These are phyloP conservation scores for Chrysochloris asiatica DNA, from an alignment of 2,113 vertebrate species.

Conservation along the genomic window DNA sequence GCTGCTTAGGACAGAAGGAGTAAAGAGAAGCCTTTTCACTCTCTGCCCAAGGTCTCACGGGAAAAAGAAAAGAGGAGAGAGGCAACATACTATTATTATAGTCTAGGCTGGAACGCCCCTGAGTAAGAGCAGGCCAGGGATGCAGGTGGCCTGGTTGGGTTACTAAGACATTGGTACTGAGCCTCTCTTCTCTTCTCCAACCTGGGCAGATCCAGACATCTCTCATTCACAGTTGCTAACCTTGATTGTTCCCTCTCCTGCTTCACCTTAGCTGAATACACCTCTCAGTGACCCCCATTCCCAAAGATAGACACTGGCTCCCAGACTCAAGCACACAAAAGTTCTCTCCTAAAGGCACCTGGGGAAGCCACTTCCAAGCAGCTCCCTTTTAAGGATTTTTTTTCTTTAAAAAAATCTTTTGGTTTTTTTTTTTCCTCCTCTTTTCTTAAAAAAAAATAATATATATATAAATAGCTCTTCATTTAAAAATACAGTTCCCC, in stretches of 20 bases:
- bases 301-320: constrained; percentile 79
- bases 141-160: background rate
- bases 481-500: constrained; percentile 87
- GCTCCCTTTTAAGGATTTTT: constrained; percentile 68
- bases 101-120: constrained; percentile 58
- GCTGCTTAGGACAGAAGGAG: constrained; percentile 55
- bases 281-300: constrained; percentile 39
- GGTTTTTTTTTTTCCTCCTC: constrained; percentile 73
- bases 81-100: constrained; percentile 46
- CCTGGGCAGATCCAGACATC: constrained; percentile 32
- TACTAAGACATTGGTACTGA: background rate
- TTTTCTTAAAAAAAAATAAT: constrained; percentile 80
- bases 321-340: constrained; percentile 76
- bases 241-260: constrained; percentile 49
- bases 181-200: background rate
- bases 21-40: constrained; percentile 29
- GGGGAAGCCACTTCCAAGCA: constrained; percentile 69
- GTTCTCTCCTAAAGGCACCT: constrained; percentile 86
- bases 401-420: constrained; percentile 75
- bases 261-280: constrained; percentile 43
- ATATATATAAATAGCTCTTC: constrained; percentile 88
- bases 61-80: constrained; percentile 31
- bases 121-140: constrained; percentile 49
- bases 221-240: constrained; percentile 74
- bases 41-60: constrained; percentile 44